Conservation (phyloP, 2,888 invertebrate species). For the Tetranychus piercei region DNA sequence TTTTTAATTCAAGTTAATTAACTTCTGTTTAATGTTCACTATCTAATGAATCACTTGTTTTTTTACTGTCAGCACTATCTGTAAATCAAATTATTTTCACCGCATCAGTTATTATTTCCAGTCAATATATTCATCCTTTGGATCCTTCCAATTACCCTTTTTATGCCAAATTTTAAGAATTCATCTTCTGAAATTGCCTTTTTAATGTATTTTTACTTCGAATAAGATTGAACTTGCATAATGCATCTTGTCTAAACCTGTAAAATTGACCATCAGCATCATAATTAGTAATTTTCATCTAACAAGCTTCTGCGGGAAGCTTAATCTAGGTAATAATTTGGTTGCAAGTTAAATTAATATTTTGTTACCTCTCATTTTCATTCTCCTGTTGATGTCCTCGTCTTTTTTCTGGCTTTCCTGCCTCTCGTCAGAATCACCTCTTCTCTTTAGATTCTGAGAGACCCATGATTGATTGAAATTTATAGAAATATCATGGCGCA, state of each 20-base stretch:
- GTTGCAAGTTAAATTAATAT: not conserved
- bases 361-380: not conserved
- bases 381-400: not conserved
- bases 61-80: not conserved
- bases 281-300: not conserved
- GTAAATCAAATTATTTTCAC: not conserved
- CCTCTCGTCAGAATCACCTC: slow-evolving; percentile 1
- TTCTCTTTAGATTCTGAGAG: not conserved
- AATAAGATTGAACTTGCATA: too few species aligned
- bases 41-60: not conserved
- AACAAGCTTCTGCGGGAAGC: not conserved
- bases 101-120: too few species aligned
- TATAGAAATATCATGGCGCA: not conserved
- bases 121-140: too few species aligned
- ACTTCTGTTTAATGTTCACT: not conserved
- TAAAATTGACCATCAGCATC: not conserved
- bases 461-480: slow-evolving; percentile 1
- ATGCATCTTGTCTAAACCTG: too few species aligned
- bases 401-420: not conserved
- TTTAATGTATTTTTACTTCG: too few species aligned
- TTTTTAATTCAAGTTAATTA: not conserved
- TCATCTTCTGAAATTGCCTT: too few species aligned
- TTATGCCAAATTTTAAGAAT: not conserved
- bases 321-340: not conserved
- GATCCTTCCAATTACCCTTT: not conserved